Evolutionary conservation across 2,113 vertebrate genomes (phyloP), one percentile per base, ranked within the genome.

Genomic region (Capreolus pygargus): DNA sequence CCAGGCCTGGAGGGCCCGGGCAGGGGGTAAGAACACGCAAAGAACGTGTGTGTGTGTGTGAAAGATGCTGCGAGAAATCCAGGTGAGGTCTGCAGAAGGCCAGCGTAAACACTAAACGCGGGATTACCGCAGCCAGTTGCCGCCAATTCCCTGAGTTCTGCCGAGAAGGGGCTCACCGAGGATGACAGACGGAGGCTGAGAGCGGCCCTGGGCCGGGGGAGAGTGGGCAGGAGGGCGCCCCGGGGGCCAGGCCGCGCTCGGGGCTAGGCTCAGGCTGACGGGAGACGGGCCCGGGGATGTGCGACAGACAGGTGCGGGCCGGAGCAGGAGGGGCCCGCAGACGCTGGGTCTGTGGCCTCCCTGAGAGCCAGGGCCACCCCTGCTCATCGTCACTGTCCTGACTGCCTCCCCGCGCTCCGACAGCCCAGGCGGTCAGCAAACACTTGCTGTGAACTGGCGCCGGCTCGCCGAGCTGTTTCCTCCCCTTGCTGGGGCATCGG

Each of bases 401-500:
- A 15, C 13, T 2, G 3, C 30, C 36, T 79, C 45, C 45, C 28
- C 5, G 4, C 1, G 9, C 3, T 85, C 39, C 7, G 54, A 79
- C n/a, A 13, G 5, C 45, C 39, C 21, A 28, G 23, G 17, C 0
- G 58, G 33, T n/a, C 52, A 50, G 61, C 0, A n/a, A 17, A 2
- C 14, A n/a, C 2, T 1, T 28, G 43, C 43, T 47, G 58, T 21
- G 30, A 7, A n/a, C 19, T 0, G 52, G 30, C 23, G 11, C 33
- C 17, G 92, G 83, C 43, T 58, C 19, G 7, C 57, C n/a, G 28
- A 2, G 27, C 58, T 13, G 15, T 45, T 23, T 25, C 90, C 58
- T 36, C 17, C 54, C 39, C 12, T 45, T 1, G 9, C 0, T 4
- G 52, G 1, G 39, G 16, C 39, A 17, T 15, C 36, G 17, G 3